Evolutionary conservation across 2,888 invertebrate species (phyloP), one percentile per base, ranked within the genome.

Genomic region (Carpatolechia fugitivella): DNA sequence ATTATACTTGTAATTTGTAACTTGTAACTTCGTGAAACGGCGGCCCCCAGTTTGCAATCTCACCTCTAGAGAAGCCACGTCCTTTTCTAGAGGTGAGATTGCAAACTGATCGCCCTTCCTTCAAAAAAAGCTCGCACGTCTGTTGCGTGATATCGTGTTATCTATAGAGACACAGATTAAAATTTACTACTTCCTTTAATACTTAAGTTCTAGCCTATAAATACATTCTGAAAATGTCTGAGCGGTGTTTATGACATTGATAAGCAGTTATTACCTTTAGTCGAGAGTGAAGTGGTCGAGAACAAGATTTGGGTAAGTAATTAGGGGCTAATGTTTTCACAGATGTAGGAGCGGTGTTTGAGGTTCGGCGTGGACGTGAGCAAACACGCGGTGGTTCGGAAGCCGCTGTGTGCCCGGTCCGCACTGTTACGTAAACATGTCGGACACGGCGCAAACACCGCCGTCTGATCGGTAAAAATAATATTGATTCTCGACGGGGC

Each of bases 401-500:
- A 78, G 75, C 74, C 70, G 72, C 69, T 66, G 30, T 33, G 29
- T 30, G 52, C 52, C n/a, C n/a, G n/a, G 44, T 56, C 52, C 60
- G 65, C 82, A 82, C 83, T 85, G 85, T 86, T 88, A 85, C 86
- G 85, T 77, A 79, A 82, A 81, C 78, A 79, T 78, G 80, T 82
- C 72, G 64, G 68, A 81, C 80, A 79, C 70, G 59, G 66, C 75
- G 74, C 84, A 86, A 85, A 88, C 83, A 85, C 70, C 69, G 73
- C 52, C 49, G 72, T 80, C 74, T 88, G 85, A 88, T 89, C 89
- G 80, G 78, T 85, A 81, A 79, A 82, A 85, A 89, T 81, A 89
- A 90, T 90, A 88, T 87, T 90, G 85, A 77, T 83, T 80, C 75
- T 73, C 80, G 70, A 75, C 66, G 67, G 69, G 66, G 68, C 70